A percentile compares a stretch with the other conserved stretches of the same genome.
phyloP scores from a whole-genome alignment of 92 coral and sea anemone species.

The Epizoanthus stellaris region DNA sequence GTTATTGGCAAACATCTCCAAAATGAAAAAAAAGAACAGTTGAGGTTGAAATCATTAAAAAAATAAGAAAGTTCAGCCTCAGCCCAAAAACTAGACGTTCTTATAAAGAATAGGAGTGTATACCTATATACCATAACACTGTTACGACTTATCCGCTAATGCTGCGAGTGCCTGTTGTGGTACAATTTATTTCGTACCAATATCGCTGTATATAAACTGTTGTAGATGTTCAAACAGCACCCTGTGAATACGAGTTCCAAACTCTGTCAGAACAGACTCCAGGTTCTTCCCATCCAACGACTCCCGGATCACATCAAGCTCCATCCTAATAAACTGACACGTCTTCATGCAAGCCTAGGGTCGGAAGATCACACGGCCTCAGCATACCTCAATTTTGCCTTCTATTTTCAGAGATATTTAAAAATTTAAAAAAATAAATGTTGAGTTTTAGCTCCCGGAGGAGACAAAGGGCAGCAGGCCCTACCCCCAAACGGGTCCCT shows the following conservation, averaged over 20 bases:
- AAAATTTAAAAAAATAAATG: too few relatives aligned
- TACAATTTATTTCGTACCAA: conserved; percentile 61
- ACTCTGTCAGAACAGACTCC: conserved; percentile 93
- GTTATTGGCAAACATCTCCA: too few relatives aligned
- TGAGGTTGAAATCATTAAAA: too few relatives aligned
- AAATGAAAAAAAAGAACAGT: too few relatives aligned
- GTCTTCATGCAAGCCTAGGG: conserved; percentile 90
- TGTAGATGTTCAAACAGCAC: conserved; percentile 92
- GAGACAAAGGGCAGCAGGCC: too few relatives aligned
- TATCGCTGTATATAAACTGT: conserved; percentile 88
- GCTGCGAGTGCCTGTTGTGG: neutral
- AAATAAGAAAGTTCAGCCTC: too few relatives aligned
- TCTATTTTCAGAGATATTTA: too few relatives aligned
- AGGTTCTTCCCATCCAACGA: conserved; percentile 93
- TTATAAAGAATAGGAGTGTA: too few relatives aligned
- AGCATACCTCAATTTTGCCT: neutral
- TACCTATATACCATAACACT: too few relatives aligned
- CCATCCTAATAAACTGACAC: conserved; percentile 84
- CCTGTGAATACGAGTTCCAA: conserved; percentile 93
- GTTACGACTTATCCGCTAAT: neutral
- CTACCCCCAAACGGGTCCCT: too few relatives aligned
- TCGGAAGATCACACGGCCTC: neutral
- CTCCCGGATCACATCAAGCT: conserved; percentile 75
- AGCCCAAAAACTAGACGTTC: too few relatives aligned
- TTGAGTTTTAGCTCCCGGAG: too few relatives aligned